Evolutionary conservation across 2,888 invertebrate genomes (phyloP).

Genomic region (Hypomecis punctinalis): DNA sequence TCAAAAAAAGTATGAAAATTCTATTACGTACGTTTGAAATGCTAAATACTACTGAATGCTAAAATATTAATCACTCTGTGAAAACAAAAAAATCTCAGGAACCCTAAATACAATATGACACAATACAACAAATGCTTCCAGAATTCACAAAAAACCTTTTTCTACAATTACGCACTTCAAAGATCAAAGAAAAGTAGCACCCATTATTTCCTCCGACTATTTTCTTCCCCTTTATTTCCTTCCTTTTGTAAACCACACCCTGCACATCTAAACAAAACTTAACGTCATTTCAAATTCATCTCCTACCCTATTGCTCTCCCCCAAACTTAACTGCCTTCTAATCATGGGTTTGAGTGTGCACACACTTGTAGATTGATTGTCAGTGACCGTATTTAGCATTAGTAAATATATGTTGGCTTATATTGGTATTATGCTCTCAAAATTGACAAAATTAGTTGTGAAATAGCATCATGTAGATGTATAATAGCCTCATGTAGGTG

Average conservation of each 20-base stretch:
- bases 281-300: conserved; percentile 64
- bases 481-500: too few relatives aligned
- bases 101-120: too few relatives aligned
- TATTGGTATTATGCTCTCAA: too few relatives aligned
- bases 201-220: conserved; percentile 13
- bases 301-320: conserved; percentile 45
- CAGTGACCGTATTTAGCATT: conserved; percentile 1
- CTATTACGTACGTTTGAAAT: too few relatives aligned
- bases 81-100: too few relatives aligned
- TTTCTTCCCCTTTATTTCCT: conserved; percentile 18
- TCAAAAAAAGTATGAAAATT: too few relatives aligned
- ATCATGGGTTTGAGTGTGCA: conserved; percentile 70
- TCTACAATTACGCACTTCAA: conserved; percentile 10
- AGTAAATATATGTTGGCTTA: too few relatives aligned
- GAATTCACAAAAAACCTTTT: conserved; percentile 9
- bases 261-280: conserved; percentile 44
- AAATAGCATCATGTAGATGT: too few relatives aligned
- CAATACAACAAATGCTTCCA: neutral
- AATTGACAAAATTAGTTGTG: too few relatives aligned
- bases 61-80: too few relatives aligned
- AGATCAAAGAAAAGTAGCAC: conserved; percentile 22
- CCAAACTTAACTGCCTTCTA: conserved; percentile 67
- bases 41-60: too few relatives aligned
- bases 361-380: conserved; percentile 51
- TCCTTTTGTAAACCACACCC: conserved; percentile 29